Base-by-base conservation (phyloP, 2,797 vertebrate species). In the Myotis vivesi region DNA sequence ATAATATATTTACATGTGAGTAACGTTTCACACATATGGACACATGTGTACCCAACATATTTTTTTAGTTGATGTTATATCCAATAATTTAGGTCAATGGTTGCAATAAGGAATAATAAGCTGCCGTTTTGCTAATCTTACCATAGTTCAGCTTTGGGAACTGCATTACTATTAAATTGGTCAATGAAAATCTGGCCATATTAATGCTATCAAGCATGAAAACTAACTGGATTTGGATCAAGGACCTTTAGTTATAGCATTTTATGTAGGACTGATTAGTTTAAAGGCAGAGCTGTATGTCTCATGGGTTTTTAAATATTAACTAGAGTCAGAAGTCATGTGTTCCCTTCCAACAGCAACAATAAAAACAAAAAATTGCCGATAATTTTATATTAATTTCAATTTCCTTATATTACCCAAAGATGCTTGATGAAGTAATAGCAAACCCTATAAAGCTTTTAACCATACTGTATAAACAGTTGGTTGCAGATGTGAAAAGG, bases 211-310 rank as follows among this genome's bases (percentile, higher is more conserved):
- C 86, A 97, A 97, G 98, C 98, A 97, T 97, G 96, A 97, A 97
- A 96, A 96, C 96, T 94, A 98, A 96, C 88, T 97, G 97, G 97
- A 96, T 97, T 97, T 95, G 96, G 98, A 98, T 98, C 97, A 97
- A 94, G 93, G 98, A 96, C 90, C 95, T 98, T 98, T 98, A 97
- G 97, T 97, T 97, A 95, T 91, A 83, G 91, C 30, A 5, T 75
- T 97, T 95, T 98, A 66, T 96, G 79, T 28, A 98, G 92, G 95
- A 97, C 95, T 97, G 97, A 92, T 98, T 98, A 97, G 96, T 97
- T 97, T 95, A 94, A 96, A 96, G 94, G 84, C 93, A 95, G 94
- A 98, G 93, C 77, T 97, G 89, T 6, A 93, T 96, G 94, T 94
- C 94, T 94, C 81, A 33, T n/a, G 64, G 38, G 75, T 79, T 94